Base-by-base conservation (phyloP, 1,140 invertebrate species). In the Homarus americanus region DNA sequence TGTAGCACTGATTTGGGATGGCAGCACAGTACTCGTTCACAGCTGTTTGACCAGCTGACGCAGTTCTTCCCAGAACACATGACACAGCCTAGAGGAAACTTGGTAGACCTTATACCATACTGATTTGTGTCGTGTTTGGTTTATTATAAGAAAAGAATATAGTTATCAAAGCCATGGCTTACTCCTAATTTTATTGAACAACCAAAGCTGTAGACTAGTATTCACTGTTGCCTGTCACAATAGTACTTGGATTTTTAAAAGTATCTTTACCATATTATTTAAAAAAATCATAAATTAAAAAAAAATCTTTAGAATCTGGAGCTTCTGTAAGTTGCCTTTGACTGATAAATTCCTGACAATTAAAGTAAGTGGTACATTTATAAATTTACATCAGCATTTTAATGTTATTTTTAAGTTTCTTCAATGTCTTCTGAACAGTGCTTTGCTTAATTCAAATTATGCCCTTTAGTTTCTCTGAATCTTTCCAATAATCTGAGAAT, bases 41-140 rank as follows among this genome's bases (percentile, higher is more conserved):
- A 95, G 91, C 94, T 97, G 0, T 97, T 96, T 93, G 96, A 97
- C 91, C 94, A 95, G 89, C 93, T 97, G 20, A 95, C 95, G 15
- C 94, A 95, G 91, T 97, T 96, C 93, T 97, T 97, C 93, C 96
- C 96, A 3, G 96, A 96, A 86, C 94, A 95, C 17, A 96, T 97
- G 95, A 96, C 96, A 2, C 96, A 97, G 93, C 96, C 96, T 0
- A 96, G 96, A 89, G 95, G 95, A 38, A 96, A 96, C 93, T 94
- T 97, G 0, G 95, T 96, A 17, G 96, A 96, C 94, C 94, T 96
- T 28, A 95, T 96, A 84, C 94, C 83, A 49, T 91, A 91, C 63
- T 91, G 89, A 91, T 86, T 3, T 24, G n/a, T 36, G 24, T 69
- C 63, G 9, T 9, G 28, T 5, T 28, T 32, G 4, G 24, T 32